Evolutionary conservation across 1,140 invertebrate species (phyloP).

Genomic region (Ips typographus): DNA sequence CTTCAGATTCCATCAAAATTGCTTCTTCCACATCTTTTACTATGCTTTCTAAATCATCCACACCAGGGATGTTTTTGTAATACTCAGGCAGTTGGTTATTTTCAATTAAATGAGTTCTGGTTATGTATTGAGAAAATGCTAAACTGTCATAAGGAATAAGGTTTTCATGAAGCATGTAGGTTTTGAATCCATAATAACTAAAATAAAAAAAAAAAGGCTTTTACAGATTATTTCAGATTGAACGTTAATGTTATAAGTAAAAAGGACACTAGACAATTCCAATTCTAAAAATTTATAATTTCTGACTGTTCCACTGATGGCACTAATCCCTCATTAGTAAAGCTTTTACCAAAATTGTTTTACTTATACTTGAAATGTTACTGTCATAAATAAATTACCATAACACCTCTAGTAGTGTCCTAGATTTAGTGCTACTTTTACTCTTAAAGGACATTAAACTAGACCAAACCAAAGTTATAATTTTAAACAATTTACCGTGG

Average conservation of each 20-base stretch:
- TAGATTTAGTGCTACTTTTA: too few relatives aligned
- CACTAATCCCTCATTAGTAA: too few relatives aligned
- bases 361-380: too few relatives aligned
- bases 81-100: slow-evolving; percentile 57
- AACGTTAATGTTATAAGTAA: too few relatives aligned
- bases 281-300: too few relatives aligned
- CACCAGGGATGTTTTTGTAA: slow-evolving; percentile 56
- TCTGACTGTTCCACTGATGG: too few relatives aligned
- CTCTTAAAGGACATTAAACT: too few relatives aligned
- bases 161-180: slow-evolving; percentile 62
- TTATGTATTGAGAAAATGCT: slow-evolving; percentile 67
- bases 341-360: too few relatives aligned
- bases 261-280: too few relatives aligned
- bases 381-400: too few relatives aligned
- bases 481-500: slow-evolving; percentile 51
- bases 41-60: slow-evolving; percentile 53
- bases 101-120: slow-evolving; percentile 66
- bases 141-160: slow-evolving; percentile 67
- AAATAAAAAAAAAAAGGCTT: slow-evolving; percentile 5
- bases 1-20: slow-evolving; percentile 59
- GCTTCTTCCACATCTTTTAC: slow-evolving; percentile 62
- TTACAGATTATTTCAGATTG: too few relatives aligned
- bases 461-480: too few relatives aligned
- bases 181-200: slow-evolving; percentile 72
- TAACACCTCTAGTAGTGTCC: not conserved